Conservation (phyloP, 2,797 vertebrate genomes). For the Adrianichthys oophorus region DNA sequence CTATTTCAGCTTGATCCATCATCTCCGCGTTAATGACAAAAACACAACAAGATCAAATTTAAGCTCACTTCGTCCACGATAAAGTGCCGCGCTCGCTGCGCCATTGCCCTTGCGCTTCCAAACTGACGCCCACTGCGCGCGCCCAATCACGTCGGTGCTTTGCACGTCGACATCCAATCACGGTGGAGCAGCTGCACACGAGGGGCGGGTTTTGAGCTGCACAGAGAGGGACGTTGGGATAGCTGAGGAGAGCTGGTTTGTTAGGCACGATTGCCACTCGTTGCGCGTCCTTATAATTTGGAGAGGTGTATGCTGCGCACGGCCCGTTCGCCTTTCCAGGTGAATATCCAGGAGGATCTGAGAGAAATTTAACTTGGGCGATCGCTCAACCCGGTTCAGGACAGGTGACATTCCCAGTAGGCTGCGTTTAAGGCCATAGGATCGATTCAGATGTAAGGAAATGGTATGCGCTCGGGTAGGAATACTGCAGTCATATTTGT, state of each 20-base stretch:
- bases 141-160: slow-evolving; percentile 56
- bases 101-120: slow-evolving; percentile 10
- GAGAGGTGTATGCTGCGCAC: slow-evolving; percentile 77
- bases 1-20: slow-evolving; percentile 54
- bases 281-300: slow-evolving; percentile 77
- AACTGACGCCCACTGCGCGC: slow-evolving; percentile 48
- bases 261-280: slow-evolving; percentile 76
- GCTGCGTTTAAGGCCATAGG: slow-evolving; percentile 54
- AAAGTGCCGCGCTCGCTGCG: slow-evolving; percentile 27
- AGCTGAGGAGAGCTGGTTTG: slow-evolving; percentile 70
- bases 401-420: slow-evolving; percentile 78
- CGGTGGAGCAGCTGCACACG: slow-evolving; percentile 3
- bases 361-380: slow-evolving; percentile 67
- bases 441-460: slow-evolving; percentile 57
- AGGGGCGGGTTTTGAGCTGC: slow-evolving; percentile 63
- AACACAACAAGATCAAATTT: slow-evolving; percentile 63
- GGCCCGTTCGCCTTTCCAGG: slow-evolving; percentile 73
- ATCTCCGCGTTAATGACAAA: slow-evolving; percentile 61
- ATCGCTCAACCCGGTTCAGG: slow-evolving; percentile 74
- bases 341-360: slow-evolving; percentile 75
- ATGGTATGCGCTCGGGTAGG: slow-evolving; percentile 45
- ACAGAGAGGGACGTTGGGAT: slow-evolving; percentile 65
- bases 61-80: slow-evolving; percentile 32
- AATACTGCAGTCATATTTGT: slow-evolving; percentile 19
- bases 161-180: slow-evolving; percentile 56